Evolutionary conservation across 2,797 vertebrate species (phyloP).

Genomic region (Sarcophilus harrisii): DNA sequence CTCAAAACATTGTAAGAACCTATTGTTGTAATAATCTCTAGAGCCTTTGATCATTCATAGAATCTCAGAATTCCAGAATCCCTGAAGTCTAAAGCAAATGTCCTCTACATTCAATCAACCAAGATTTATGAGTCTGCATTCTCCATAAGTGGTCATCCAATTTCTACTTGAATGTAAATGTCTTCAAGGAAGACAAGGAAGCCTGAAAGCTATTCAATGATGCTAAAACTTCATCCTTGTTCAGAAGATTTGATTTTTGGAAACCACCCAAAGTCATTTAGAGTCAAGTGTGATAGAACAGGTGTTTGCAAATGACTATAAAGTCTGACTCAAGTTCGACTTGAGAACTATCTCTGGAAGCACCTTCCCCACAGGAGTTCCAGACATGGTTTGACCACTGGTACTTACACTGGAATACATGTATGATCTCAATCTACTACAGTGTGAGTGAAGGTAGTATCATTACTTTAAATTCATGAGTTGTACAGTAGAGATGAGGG

Average conservation of each 20-base stretch:
- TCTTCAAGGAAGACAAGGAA: not conserved
- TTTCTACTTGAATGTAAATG: not conserved
- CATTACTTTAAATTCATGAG: not conserved
- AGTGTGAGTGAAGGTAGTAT: not conserved
- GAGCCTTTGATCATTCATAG: not conserved
- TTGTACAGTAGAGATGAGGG: not conserved
- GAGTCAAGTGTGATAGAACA: not conserved
- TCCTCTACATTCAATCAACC: not conserved
- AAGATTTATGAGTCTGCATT: not conserved
- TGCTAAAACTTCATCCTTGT: constrained; percentile 4
- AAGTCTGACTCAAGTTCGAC: not conserved
- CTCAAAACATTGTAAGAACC: not conserved
- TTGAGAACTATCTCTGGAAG: not conserved
- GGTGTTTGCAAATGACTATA: not conserved
- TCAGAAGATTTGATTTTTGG: not conserved
- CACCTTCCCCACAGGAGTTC: not conserved
- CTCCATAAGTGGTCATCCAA: not conserved
- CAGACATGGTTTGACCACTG: not conserved
- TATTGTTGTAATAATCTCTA: not conserved
- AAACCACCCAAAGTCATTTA: constrained; percentile 1
- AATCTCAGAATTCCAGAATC: not conserved
- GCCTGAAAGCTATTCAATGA: not conserved
- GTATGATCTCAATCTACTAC: not conserved
- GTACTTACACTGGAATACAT: not conserved
- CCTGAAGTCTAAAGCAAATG: not conserved